These are phyloP conservation scores for Bombus turneri DNA, from an alignment of 1,140 invertebrate species.

Conservation along the genomic window DNA sequence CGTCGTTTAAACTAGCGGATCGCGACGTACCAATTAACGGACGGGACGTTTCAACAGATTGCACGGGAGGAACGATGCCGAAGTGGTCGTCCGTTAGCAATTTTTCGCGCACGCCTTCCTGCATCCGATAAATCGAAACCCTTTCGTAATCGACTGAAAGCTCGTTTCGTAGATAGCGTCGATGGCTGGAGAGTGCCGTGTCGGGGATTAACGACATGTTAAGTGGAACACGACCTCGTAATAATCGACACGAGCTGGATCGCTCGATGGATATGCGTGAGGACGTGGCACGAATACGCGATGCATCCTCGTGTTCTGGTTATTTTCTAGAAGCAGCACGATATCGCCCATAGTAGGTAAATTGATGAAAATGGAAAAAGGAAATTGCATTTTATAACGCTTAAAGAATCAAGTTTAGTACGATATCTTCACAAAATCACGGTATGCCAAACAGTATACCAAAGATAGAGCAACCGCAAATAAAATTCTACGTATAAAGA, in stretches of 20 bases:
- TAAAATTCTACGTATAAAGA: neutral
- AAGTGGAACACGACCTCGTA: slow-evolving; percentile 36
- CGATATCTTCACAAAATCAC: no score
- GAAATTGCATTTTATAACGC: no score
- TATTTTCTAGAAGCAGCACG: neutral
- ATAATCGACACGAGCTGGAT: slow-evolving; percentile 15
- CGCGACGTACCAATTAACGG: slow-evolving; percentile 54
- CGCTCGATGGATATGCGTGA: neutral
- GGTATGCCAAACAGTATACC: no score
- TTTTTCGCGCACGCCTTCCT: slow-evolving; percentile 28
- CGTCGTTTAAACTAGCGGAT: neutral
- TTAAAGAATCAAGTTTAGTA: no score
- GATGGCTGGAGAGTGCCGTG: neutral
- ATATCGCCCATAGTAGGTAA: no score
- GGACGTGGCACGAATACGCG: neutral
- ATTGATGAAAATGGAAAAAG: neutral
- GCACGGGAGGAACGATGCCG: slow-evolving; percentile 3
- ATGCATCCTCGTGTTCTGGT: neutral
- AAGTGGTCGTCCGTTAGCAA: slow-evolving; percentile 6
- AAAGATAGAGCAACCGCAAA: no score
- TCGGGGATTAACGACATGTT: slow-evolving; percentile 38
- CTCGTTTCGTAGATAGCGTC: slow-evolving; percentile 13
- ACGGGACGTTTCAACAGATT: slow-evolving; percentile 40
- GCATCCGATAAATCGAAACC: slow-evolving; percentile 47
- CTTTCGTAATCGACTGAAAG: slow-evolving; percentile 18